Conservation (phyloP, 2,113 vertebrate species). For the Lipophrys pholis region DNA sequence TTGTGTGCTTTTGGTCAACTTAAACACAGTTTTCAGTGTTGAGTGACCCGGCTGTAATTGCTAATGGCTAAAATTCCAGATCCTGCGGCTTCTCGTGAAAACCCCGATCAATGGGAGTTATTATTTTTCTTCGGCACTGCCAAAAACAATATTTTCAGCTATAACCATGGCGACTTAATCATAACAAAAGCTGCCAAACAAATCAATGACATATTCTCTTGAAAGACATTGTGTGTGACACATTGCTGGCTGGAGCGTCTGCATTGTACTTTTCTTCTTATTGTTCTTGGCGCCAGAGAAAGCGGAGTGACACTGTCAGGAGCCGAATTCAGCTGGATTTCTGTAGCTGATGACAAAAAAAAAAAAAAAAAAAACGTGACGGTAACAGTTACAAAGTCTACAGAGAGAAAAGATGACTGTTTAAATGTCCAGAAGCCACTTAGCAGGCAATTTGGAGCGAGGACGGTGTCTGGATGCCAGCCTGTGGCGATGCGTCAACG, state of each 20-base stretch:
- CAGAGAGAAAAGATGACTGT: constrained; percentile 40
- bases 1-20: background rate
- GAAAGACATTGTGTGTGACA: constrained; percentile 36
- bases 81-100: background rate
- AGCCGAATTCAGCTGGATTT: constrained; percentile 40
- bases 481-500: constrained; percentile 58
- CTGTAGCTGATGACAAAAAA: constrained; percentile 38
- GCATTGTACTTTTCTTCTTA: constrained; percentile 33
- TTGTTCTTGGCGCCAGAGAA: constrained; percentile 14
- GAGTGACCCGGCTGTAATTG: no score
- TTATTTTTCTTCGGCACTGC: background rate
- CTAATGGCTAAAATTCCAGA: no score
- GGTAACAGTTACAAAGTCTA: constrained; percentile 21
- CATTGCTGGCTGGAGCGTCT: constrained; percentile 33
- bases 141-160: background rate
- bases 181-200: constrained; percentile 41
- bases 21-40: no score
- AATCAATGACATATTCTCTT: constrained; percentile 13
- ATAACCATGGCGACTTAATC: constrained; percentile 16
- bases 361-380: constrained; percentile 31
- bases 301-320: constrained; percentile 14
- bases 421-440: constrained; percentile 63
- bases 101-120: constrained; percentile 12
- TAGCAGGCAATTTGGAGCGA: constrained; percentile 63
- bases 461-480: constrained; percentile 51